Evolutionary conservation across 2,888 invertebrate species (phyloP).

Genomic region (Protodeltote pygarga): DNA sequence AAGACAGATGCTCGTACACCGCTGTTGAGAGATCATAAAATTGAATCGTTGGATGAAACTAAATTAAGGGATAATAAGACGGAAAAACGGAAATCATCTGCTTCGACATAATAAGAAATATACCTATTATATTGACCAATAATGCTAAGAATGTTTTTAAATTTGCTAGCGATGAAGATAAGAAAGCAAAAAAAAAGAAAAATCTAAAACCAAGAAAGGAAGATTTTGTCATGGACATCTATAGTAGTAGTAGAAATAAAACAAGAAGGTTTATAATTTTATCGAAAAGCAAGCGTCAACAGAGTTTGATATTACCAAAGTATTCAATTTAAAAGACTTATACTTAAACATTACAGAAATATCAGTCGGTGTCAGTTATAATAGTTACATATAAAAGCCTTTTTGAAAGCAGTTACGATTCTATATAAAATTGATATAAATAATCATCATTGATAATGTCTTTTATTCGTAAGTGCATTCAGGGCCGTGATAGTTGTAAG

Average conservation of each 20-base stretch:
- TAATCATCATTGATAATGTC: conserved; percentile 55
- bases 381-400: conserved; percentile 50
- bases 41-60: conserved; percentile 81
- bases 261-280: conserved; percentile 9
- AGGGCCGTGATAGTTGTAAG: conserved; percentile 81
- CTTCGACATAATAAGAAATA: conserved; percentile 74
- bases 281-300: conserved; percentile 20
- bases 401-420: conserved; percentile 45
- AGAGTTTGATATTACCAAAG: conserved; percentile 16
- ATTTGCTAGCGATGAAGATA: conserved; percentile 27
- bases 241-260: conserved; percentile 25
- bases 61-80: conserved; percentile 78
- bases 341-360: conserved; percentile 26
- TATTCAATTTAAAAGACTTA: conserved; percentile 41
- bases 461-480: conserved; percentile 63
- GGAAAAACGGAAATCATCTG: conserved; percentile 82
- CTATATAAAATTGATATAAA: conserved; percentile 43
- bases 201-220: conserved; percentile 3
- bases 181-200: conserved; percentile 1
- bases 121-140: conserved; percentile 68
- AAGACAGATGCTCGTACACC: conserved; percentile 81
- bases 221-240: conserved; percentile 9
- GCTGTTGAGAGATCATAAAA: conserved; percentile 78
- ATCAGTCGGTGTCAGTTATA: conserved; percentile 31
- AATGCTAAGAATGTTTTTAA: conserved; percentile 57